These are phyloP conservation scores for Periphyllus acericola DNA, from an alignment of 2,888 invertebrate genomes.

Conservation along the genomic window DNA sequence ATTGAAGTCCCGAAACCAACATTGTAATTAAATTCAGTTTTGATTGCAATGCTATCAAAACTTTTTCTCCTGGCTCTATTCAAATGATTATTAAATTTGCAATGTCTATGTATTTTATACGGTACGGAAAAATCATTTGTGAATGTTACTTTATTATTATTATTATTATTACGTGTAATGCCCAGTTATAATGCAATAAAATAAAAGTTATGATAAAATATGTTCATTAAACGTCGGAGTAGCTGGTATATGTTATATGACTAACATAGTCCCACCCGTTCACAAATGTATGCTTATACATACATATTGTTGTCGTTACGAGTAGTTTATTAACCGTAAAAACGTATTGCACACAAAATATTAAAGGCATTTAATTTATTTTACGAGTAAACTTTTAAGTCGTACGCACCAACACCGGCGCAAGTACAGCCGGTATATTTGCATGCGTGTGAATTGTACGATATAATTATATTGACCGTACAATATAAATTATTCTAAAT, in stretches of 20 bases:
- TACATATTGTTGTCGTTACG: not conserved
- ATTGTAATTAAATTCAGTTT: constrained; percentile 36
- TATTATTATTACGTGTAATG: constrained; percentile 3
- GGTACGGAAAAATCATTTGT: constrained; percentile 22
- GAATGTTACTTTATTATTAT: constrained; percentile 14
- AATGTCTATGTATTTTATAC: constrained; percentile 17
- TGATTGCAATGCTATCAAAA: constrained; percentile 43
- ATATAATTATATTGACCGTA: not conserved
- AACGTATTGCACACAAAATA: constrained; percentile 22
- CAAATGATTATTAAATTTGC: not conserved
- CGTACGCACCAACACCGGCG: not conserved
- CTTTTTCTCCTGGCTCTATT: not conserved
- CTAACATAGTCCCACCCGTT: not conserved
- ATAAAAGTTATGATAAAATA: constrained; percentile 32
- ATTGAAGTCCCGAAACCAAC: constrained; percentile 32
- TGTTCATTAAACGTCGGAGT: constrained; percentile 26
- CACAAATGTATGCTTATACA: too few relatives aligned
- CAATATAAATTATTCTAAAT: not conserved
- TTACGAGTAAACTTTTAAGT: constrained; percentile 38
- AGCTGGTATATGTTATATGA: too few relatives aligned
- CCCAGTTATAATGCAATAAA: constrained; percentile 25
- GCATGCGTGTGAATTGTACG: not conserved
- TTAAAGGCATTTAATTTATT: constrained; percentile 49
- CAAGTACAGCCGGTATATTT: not conserved
- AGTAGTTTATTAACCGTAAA: not conserved